Percentiles rank a stretch among this genome's conserved stretches.
Evolutionary conservation across 2,797 vertebrate species (phyloP).

Genomic region (Alfaro cultratus): DNA sequence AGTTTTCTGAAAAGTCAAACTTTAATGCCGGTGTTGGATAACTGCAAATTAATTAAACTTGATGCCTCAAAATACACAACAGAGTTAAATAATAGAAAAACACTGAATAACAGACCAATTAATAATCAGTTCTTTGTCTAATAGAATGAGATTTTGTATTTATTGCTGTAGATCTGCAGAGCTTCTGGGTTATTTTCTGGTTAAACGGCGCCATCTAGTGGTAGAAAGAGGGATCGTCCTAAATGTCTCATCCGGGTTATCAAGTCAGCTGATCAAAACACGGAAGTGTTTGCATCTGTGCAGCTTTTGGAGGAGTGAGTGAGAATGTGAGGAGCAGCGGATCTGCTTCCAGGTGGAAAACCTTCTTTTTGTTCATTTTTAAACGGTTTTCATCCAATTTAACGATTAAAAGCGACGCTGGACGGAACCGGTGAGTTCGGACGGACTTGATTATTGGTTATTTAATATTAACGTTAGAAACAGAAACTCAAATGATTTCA

Average conservation of each 20-base stretch:
- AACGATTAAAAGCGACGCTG: not conserved
- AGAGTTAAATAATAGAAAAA: not conserved
- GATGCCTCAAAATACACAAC: not conserved
- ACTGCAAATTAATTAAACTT: not conserved
- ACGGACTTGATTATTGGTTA: not conserved
- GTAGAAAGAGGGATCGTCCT: accelerated
- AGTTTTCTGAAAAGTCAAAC: not conserved
- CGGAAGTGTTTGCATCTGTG: constrained; percentile 50
- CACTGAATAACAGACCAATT: not conserved
- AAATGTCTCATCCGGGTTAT: constrained; percentile 15
- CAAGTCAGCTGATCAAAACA: constrained; percentile 63
- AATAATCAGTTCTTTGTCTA: not conserved
- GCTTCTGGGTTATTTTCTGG: not conserved
- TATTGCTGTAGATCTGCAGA: not conserved
- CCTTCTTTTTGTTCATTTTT: accelerated
- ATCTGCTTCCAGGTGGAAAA: accelerated
- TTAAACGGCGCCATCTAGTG: not conserved
- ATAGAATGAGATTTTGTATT: not conserved
- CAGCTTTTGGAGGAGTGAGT: not conserved
- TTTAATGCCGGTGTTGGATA: not conserved
- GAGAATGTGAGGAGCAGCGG: not conserved
- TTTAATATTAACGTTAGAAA: not conserved
- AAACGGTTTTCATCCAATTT: not conserved
- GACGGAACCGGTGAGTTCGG: constrained; percentile 3
- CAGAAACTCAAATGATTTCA: not conserved